Evolutionary conservation across 2,113 vertebrate species (phyloP).

Genomic region (Dicaeum eximium): DNA sequence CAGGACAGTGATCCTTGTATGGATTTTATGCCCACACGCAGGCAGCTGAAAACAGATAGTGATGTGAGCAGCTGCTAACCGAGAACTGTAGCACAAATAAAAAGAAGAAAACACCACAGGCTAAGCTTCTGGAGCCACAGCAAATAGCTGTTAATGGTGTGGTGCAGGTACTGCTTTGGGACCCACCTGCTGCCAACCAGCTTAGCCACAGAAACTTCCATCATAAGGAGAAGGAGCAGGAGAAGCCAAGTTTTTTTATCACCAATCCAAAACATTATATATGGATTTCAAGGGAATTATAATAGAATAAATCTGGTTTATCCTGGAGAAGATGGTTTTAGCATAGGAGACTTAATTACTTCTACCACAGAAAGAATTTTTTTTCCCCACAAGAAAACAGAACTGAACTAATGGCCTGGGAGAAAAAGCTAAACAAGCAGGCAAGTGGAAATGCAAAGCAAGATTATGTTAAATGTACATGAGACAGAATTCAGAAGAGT

Average conservation of each 20-base stretch:
- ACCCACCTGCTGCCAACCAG: neutral
- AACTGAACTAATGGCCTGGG: neutral
- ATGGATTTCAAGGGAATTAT: neutral
- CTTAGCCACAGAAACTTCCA: neutral
- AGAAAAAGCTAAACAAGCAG: conserved; percentile 6
- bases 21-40: conserved; percentile 13
- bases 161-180: neutral
- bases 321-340: neutral
- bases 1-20: neutral
- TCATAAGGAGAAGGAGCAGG: neutral
- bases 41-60: neutral
- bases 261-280: neutral
- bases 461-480: conserved; percentile 2
- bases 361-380: neutral
- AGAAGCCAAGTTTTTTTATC: neutral
- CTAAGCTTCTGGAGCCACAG: neutral
- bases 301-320: neutral
- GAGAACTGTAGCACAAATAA: neutral
- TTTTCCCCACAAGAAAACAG: neutral
- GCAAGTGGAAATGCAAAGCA: neutral
- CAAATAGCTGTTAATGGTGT: neutral
- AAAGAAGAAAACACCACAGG: neutral
- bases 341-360: neutral
- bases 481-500: neutral
- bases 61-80: neutral